Evolutionary conservation across 2,113 vertebrate species (phyloP).

Genomic region (Atrichornis clamosus): DNA sequence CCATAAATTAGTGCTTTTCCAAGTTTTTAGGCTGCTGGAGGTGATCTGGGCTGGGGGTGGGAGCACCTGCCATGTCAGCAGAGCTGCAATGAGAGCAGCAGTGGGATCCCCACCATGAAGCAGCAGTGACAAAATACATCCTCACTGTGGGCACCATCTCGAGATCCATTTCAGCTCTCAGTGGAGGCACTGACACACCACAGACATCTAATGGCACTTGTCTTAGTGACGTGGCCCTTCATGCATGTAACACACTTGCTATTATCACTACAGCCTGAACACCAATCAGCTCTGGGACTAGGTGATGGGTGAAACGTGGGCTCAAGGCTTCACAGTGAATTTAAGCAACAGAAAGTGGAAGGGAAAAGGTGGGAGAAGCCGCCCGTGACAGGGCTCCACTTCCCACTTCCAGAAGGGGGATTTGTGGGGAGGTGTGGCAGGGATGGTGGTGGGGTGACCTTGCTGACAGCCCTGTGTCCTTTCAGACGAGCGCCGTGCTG

Average conservation of each 20-base stretch:
- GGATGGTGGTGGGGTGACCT: background rate
- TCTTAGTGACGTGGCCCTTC: conserved; percentile 37
- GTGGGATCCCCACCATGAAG: accelerated
- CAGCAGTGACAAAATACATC: background rate
- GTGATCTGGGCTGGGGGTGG: background rate
- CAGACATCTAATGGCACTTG: conserved; percentile 56
- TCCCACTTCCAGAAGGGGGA: background rate
- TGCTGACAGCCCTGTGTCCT: background rate
- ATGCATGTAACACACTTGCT: conserved; percentile 51
- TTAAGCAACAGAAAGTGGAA: background rate
- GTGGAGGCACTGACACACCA: conserved; percentile 3
- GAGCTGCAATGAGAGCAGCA: background rate
- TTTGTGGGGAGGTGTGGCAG: accelerated
- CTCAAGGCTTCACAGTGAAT: background rate
- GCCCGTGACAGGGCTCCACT: accelerated
- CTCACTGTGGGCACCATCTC: conserved; percentile 13
- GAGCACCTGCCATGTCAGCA: background rate
- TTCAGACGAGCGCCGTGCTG: conserved; percentile 89
- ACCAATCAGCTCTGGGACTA: conserved; percentile 23
- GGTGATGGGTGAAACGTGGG: background rate
- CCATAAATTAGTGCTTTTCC: background rate
- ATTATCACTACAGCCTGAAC: background rate
- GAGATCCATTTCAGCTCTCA: conserved; percentile 36
- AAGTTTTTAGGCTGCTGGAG: background rate
- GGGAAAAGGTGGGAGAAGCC: background rate